Percentiles rank a stretch among this genome's conserved stretches.
These are phyloP conservation scores for Nomada fucata DNA, from an alignment of 2,888 invertebrate genomes.

Conservation along the genomic window DNA sequence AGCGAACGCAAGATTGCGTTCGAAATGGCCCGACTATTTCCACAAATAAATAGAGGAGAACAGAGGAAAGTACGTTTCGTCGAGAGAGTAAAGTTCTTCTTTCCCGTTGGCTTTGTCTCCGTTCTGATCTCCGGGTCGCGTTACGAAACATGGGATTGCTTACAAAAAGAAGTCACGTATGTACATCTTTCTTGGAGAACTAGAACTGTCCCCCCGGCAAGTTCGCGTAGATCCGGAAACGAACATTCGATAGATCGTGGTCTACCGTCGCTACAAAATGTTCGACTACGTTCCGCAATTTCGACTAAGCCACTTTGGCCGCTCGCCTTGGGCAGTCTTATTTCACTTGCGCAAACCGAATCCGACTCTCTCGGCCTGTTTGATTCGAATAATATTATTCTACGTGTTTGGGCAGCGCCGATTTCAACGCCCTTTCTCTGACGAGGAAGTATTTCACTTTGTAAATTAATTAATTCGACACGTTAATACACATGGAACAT, in stretches of 20 bases:
- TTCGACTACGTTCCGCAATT: slow-evolving; percentile 26
- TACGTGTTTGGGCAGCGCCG: not conserved
- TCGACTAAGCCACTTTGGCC: slow-evolving; percentile 8
- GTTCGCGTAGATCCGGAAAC: slow-evolving; percentile 20
- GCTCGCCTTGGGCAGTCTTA: not conserved
- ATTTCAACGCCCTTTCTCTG: not conserved
- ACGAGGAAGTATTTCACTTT: too few relatives aligned
- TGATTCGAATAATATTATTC: not conserved
- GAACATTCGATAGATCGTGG: slow-evolving; percentile 7
- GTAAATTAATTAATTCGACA: too few relatives aligned
- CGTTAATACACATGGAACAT: too few relatives aligned
- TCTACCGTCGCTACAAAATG: slow-evolving; percentile 35
- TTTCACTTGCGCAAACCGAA: not conserved
- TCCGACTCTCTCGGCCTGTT: not conserved
- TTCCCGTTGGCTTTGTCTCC: too few relatives aligned
- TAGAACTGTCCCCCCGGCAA: not conserved
- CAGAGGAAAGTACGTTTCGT: too few relatives aligned
- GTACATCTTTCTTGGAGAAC: slow-evolving; percentile 17
- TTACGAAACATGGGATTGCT: slow-evolving; percentile 3
- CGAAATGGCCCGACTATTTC: too few relatives aligned
- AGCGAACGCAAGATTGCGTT: too few relatives aligned
- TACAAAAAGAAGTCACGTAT: slow-evolving; percentile 4
- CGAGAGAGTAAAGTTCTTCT: too few relatives aligned
- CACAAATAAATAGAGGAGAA: too few relatives aligned
- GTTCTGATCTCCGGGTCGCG: not conserved